Conservation (phyloP, 2,797 vertebrate genomes). For the Bradypodion ventrale region DNA sequence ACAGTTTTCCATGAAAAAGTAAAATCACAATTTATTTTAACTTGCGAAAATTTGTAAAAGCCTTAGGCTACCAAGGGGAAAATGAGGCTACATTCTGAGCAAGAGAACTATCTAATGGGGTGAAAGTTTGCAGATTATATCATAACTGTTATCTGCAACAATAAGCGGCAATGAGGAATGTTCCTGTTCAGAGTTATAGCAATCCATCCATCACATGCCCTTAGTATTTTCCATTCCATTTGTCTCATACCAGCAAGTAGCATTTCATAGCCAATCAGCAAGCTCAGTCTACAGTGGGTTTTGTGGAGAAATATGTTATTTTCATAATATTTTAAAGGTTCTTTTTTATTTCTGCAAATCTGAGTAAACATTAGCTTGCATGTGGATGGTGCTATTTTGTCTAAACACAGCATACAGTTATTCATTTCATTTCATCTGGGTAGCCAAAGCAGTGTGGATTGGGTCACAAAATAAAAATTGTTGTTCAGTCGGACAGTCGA, state of each 20-base stretch:
- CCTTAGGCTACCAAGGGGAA: conserved; percentile 13
- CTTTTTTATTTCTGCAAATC: not conserved
- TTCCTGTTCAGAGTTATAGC: not conserved
- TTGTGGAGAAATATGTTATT: not conserved
- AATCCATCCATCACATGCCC: not conserved
- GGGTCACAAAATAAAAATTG: not conserved
- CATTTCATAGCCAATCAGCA: not conserved
- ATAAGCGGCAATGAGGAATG: not conserved
- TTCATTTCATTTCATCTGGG: too few relatives aligned
- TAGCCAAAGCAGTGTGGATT: not conserved
- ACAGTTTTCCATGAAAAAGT: too few relatives aligned
- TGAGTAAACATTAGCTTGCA: too few relatives aligned
- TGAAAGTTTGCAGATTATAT: not conserved
- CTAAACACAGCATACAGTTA: too few relatives aligned
- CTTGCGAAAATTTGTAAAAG: not conserved
- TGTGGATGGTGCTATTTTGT: too few relatives aligned
- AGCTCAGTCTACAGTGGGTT: not conserved
- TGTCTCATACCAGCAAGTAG: not conserved
- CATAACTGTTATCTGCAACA: too few relatives aligned
- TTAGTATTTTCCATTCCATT: not conserved
- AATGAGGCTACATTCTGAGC: conserved; percentile 3
- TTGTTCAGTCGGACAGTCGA: too few relatives aligned
- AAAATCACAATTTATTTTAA: not conserved
- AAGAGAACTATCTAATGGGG: not conserved
- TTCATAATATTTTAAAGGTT: too few relatives aligned